A percentile compares a stretch with the other conserved stretches of the same genome.
phyloP scores from a whole-genome alignment of 2,888 invertebrate species.

The Idaea straminata region DNA sequence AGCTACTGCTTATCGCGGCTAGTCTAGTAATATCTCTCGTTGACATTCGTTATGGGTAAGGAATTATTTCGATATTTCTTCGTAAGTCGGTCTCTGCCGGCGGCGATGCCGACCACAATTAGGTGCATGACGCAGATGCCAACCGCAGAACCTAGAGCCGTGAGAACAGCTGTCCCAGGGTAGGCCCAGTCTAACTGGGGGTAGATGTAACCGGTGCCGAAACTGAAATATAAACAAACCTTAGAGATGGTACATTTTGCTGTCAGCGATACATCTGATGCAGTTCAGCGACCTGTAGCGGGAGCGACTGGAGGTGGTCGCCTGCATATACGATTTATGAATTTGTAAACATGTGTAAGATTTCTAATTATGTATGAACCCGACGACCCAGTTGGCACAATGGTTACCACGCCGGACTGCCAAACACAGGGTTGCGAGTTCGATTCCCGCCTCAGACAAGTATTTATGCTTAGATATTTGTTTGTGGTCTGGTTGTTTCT shows the following conservation, averaged over 20 bases:
- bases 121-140: conserved; percentile 82
- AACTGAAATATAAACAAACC: conserved; percentile 56
- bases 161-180: conserved; percentile 79
- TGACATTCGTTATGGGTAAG: conserved; percentile 39
- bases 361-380: too few relatives aligned
- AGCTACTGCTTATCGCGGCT: neutral
- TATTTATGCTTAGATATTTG: too few relatives aligned
- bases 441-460: too few relatives aligned
- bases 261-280: too few relatives aligned
- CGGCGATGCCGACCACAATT: conserved; percentile 76
- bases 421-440: too few relatives aligned
- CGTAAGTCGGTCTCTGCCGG: conserved; percentile 63
- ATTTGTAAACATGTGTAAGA: too few relatives aligned
- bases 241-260: neutral
- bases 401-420: too few relatives aligned
- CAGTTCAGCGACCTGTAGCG: too few relatives aligned
- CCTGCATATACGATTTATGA: too few relatives aligned
- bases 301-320: too few relatives aligned
- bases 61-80: conserved; percentile 35
- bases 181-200: conserved; percentile 88
- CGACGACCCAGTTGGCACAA: too few relatives aligned
- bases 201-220: conserved; percentile 84
- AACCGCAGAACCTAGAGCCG: conserved; percentile 80
- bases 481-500: too few relatives aligned
- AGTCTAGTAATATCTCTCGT: conserved; percentile 21